Base-by-base conservation (phyloP, 2,797 vertebrate species). In the Glyptemys insculpta region DNA sequence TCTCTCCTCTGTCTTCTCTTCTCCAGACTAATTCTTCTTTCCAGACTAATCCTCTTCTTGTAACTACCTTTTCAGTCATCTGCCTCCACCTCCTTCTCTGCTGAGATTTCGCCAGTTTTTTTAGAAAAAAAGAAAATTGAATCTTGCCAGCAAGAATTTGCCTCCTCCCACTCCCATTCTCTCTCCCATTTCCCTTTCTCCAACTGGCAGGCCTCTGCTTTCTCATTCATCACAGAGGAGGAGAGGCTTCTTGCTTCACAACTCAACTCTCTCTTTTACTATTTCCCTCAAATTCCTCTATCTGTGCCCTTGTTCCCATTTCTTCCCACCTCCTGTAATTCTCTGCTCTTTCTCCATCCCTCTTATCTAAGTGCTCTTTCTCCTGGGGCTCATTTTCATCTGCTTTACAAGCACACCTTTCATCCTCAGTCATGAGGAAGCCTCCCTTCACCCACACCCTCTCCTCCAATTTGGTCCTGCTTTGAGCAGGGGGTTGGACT, bases 91-190 rank as follows among this genome's bases (percentile, higher is more conserved):
- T 47, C 54, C 4, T 2, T 12, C 27, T 85, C 79, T 76, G 31
- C 82, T 82, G 44, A 5, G 37, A 15, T 3, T 7, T 14, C 19
- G 10, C 0, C 5, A 7, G 0, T 34, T 57, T 12, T 83, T 80
- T 34, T 65, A n/a, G 34, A 12, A 72, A 23, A 72, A n/a, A 72
- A 0, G 4, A 0, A 0, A 14, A 78, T 41, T 54, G 16, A 25
- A 68, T 34, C 57, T 34, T 52, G 0, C 0, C 0, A 78, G 4
- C 12, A 12, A 52, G 21, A 54, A 0, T 21, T 79, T 2, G 25
- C 1, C 16, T 2, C 1, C 62, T 86, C 85, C 34, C 25, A 29
- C 12, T 47, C 72, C 74, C 23, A 14, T 47, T 29, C 44, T 29
- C 12, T 15, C 12, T 8, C 44, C 29, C 79, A 5, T 88, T 7